Conservation (phyloP, 2,797 vertebrate species). For the Anguilla marmorata region DNA sequence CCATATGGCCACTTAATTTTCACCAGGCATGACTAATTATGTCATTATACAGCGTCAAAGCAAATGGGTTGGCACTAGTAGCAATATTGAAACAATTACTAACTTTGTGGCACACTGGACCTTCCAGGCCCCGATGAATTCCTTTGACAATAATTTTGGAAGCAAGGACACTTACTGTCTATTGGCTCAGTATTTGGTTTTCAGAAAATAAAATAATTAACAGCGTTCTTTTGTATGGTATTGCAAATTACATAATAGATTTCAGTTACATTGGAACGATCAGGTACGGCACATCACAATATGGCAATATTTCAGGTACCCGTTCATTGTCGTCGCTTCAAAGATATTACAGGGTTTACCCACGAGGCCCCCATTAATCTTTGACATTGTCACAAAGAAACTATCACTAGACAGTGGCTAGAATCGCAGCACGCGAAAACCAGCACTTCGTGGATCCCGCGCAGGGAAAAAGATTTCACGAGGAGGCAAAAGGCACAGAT, state of each 20-base stretch:
- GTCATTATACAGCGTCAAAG: not conserved
- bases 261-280: not conserved
- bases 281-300: not conserved
- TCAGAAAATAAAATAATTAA: not conserved
- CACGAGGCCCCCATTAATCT: not conserved
- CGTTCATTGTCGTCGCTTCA: not conserved
- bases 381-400: not conserved
- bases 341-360: not conserved
- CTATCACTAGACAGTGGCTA: not conserved
- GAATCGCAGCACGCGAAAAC: not conserved
- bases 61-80: not conserved
- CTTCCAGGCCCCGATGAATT: not conserved
- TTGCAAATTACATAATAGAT: not conserved
- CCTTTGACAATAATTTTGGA: not conserved
- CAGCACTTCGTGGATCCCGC: not conserved
- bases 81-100: not conserved
- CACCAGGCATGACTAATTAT: not conserved
- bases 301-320: not conserved
- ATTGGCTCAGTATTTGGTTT: not conserved
- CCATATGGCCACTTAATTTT: constrained; percentile 9
- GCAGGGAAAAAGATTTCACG: not conserved
- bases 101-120: not conserved
- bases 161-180: not conserved
- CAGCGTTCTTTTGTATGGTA: not conserved
- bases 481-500: not conserved